Conservation (phyloP, 2,888 invertebrate species). For the Diadegma fenestrale region DNA sequence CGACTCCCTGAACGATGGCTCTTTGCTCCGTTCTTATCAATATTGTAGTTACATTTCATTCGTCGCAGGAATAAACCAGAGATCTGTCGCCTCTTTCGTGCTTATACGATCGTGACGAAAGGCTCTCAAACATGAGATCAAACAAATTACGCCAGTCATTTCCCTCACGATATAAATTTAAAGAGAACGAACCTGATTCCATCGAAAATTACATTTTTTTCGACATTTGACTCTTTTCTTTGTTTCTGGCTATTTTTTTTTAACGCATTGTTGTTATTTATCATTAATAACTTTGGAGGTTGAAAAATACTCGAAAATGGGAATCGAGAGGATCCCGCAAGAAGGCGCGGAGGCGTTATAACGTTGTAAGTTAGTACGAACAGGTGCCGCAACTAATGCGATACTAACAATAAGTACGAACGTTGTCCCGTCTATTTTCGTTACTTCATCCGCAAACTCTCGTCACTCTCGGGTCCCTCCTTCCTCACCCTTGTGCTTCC, state of each 20-base stretch:
- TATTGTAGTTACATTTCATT: constrained; percentile 40
- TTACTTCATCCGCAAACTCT: constrained; percentile 51
- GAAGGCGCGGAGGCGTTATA: constrained; percentile 66
- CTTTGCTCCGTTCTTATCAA: constrained; percentile 67
- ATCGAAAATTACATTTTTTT: neutral
- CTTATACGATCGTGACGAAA: constrained; percentile 8
- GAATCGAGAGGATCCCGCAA: constrained; percentile 14
- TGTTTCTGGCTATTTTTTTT: neutral
- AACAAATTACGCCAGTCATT: neutral
- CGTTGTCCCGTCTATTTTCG: constrained; percentile 66
- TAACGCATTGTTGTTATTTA: too few species aligned
- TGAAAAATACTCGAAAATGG: constrained; percentile 10
- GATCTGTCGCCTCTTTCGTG: constrained; percentile 8
- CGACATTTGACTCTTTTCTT: neutral
- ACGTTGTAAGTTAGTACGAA: constrained; percentile 69
- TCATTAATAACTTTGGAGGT: neutral
- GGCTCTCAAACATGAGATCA: neutral
- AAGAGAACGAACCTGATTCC: neutral
- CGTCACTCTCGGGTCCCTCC: constrained; percentile 23
- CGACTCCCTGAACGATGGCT: constrained; percentile 59
- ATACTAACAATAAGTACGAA: constrained; percentile 68
- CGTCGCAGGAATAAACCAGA: constrained; percentile 32
- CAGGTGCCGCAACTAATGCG: constrained; percentile 71
- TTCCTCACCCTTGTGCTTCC: constrained; percentile 15
- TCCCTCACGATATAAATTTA: neutral